Base-by-base conservation (phyloP, 2,888 invertebrate species). In the Nymphalis c-album region DNA sequence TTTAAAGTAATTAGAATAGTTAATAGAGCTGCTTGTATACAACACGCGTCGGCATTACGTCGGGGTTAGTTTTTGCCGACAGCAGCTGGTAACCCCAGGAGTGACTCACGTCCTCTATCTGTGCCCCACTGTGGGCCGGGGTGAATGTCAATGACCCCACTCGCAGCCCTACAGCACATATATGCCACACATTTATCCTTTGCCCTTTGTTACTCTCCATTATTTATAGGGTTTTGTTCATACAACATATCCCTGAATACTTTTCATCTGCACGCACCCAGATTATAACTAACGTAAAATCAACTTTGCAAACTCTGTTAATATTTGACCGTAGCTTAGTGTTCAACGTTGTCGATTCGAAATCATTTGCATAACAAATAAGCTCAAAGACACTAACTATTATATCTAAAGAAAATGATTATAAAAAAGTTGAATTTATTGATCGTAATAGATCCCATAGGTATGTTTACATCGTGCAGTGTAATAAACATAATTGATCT, bases 81-180 rank as follows among this genome's bases (percentile, higher is more conserved):
- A 88, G 88, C 91, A 92, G 91, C 91, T 92, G 91, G 89, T 87
- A 85, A 85, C 90, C 90, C 91, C 87, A 85, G 80, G 81, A 85
- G 87, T 90, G 91, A 90, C 80, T 91, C 91, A 91, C 89, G 90
- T 91, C 90, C 90, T 91, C 88, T 88, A 81, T 80, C 83, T 83
- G 82, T 85, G 86, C 87, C 86, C 86, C 84, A 86, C 85, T 85
- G 85, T 81, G 83, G 83, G 82, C 80, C 90, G 88, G 91, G 91
- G 91, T 91, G 90, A 84, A 88, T 87, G 91, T 91, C 91, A 80
- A 85, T 90, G 91, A 92, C 90, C 91, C 88, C 88, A 83, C 88
- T 85, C 84, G 80, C 87, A 87, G 89, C 91, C 91, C 90, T 83
- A 84, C 82, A 76, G 81, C 78, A 83, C 82, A 85, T 84, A 81